phyloP scores from a whole-genome alignment of 2,888 invertebrate genomes.

The Panorpa germanica region DNA sequence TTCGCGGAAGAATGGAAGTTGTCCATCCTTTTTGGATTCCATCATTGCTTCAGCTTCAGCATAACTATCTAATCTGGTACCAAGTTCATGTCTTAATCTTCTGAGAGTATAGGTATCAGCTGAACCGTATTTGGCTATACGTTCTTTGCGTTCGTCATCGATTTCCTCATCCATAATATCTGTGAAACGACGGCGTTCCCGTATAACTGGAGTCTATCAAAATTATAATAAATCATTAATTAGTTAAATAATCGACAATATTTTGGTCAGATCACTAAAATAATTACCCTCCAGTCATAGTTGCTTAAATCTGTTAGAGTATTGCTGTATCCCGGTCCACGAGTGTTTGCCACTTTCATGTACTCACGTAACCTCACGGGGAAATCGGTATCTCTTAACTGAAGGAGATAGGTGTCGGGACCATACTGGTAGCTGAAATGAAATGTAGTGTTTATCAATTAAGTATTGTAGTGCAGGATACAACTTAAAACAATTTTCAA shows the following conservation, averaged over 20 bases:
- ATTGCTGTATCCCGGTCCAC: conserved; percentile 50
- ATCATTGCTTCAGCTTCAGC: conserved; percentile 75
- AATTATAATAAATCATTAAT: conserved; percentile 1
- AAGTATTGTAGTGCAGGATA: neutral
- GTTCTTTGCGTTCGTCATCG: conserved; percentile 68
- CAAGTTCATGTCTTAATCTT: conserved; percentile 66
- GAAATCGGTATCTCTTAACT: conserved; percentile 83
- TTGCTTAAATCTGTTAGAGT: conserved; percentile 45
- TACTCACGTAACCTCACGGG: conserved; percentile 85
- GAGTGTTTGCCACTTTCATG: conserved; percentile 76
- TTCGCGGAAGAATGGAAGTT: conserved; percentile 79
- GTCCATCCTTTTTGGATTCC: conserved; percentile 55
- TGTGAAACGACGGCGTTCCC: conserved; percentile 77
- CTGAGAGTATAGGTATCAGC: conserved; percentile 51
- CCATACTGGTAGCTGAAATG: conserved; percentile 76
- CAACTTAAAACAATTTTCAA: conserved; percentile 2
- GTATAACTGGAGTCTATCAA: conserved; percentile 63
- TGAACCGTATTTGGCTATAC: conserved; percentile 59
- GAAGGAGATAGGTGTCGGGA: conserved; percentile 88
- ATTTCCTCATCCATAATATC: conserved; percentile 94
- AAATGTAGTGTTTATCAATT: conserved; percentile 10
- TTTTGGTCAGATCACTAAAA: conserved; percentile 6
- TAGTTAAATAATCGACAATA: conserved; percentile 4
- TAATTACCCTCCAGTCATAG: conserved; percentile 61
- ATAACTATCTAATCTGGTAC: conserved; percentile 66